Evolutionary conservation across 1,140 invertebrate species (phyloP), one percentile per base, ranked within the genome.

Genomic region (Eurosta solidaginis): DNA sequence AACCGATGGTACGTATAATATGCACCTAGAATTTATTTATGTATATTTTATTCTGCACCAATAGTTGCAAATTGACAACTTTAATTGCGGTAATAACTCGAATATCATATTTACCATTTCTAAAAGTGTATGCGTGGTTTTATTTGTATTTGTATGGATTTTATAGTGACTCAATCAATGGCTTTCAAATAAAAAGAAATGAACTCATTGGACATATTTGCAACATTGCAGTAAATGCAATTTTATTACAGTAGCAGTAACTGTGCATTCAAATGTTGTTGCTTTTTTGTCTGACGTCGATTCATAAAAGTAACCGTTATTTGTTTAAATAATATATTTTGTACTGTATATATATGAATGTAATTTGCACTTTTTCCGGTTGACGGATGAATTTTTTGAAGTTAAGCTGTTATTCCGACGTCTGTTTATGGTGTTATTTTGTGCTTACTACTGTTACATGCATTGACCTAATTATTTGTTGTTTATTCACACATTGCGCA

Each of bases 51-150:
- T 40, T 68, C 59, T 20, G 33, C 59, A 42, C 59, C 29, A 68
- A 68, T 40, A 40, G 59, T 68, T 68, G 36, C 33, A 29, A 10
- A 68, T 68, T 68, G 59, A 22, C 59, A 68, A 40, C 40, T 68
- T 10, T 68, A 68, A 68, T 68, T 36, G 33, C 59, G 59, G 29
- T 42, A 68, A 68, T 68, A 17, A 27, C n/a, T 20, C 33, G 59
- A 7, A 7, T 17, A 42, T 68, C 59, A 68, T 68, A n/a, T 40
- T 68, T 9, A 0, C 10, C 9, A n/a, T 33, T 3, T 40, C 17
- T 40, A 68, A 20, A n/a, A 20, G 59, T n/a, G 17, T 40, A 52
- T 25, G 10, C 4, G 1, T 25, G 59, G 17, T 36, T 63, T 14
- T 7, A 36, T n/a, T 17, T 68, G 17, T 2, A 33, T 42, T 6